phyloP scores from a whole-genome alignment of 92 coral and sea anemone genomes.

The Plumapathes pennacea region DNA sequence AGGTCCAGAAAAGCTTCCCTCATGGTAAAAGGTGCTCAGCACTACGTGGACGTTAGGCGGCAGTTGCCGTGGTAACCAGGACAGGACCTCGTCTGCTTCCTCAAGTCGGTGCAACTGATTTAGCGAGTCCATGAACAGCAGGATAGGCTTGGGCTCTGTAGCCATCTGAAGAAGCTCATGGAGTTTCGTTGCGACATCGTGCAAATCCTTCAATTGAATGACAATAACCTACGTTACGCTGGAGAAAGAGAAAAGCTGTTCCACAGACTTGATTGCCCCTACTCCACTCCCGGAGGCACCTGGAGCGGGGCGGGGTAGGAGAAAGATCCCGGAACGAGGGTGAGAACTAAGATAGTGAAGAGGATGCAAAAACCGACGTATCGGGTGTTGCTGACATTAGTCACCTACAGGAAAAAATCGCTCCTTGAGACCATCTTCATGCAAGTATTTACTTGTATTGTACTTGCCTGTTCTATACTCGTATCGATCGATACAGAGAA shows the following conservation, averaged over 20 bases:
- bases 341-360: no score
- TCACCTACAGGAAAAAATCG: no score
- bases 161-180: constrained; percentile 69
- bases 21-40: constrained; percentile 65
- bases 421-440: no score
- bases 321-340: no score
- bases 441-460: no score
- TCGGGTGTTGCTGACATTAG: no score
- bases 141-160: constrained; percentile 55
- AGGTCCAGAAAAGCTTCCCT: constrained; percentile 39
- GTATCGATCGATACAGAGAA: no score
- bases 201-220: constrained; percentile 47
- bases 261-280: no score
- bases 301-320: no score
- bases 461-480: no score
- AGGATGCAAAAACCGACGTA: no score
- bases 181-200: constrained; percentile 70
- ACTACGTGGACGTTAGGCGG: constrained; percentile 78
- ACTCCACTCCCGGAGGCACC: no score
- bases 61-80: constrained; percentile 86
- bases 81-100: constrained; percentile 63
- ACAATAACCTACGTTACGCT: not conserved
- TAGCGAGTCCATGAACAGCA: constrained; percentile 76
- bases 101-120: constrained; percentile 65
- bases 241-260: not conserved